Conservation (phyloP, 1,140 invertebrate genomes). For the Anoplolepis gracilipes region DNA sequence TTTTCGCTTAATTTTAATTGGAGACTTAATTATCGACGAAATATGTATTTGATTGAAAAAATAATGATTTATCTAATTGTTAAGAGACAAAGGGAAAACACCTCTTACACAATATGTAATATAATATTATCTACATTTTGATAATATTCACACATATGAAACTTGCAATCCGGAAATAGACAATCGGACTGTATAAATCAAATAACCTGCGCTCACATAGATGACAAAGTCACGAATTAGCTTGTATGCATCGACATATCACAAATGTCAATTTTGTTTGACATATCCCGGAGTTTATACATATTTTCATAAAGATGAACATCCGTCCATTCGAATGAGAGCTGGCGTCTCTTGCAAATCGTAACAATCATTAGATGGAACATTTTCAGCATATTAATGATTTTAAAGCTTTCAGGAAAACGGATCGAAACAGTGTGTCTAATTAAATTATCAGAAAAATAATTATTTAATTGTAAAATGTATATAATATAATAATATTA, state of each 20-base stretch:
- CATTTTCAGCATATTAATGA: background rate
- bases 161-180: background rate
- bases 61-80: background rate
- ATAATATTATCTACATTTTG: background rate
- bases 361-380: background rate
- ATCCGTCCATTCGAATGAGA: slow-evolving; percentile 4
- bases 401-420: background rate
- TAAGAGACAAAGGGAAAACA: background rate
- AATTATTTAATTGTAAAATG: background rate
- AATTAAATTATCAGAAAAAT: background rate
- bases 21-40: background rate
- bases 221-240: slow-evolving; percentile 25
- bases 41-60: background rate
- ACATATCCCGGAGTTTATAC: background rate
- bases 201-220: slow-evolving; percentile 17
- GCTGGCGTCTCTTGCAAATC: background rate
- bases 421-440: background rate
- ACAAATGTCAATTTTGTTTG: slow-evolving; percentile 40
- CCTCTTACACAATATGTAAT: background rate
- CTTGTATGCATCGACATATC: slow-evolving; percentile 24
- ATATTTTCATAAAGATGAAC: slow-evolving; percentile 17
- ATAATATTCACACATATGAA: background rate
- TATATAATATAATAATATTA: too few species aligned
- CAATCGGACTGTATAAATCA: slow-evolving; percentile 13
- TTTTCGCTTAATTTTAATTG: background rate